A percentile compares a stretch with the other conserved stretches of the same genome.
These are phyloP conservation scores for Cuculus canorus DNA, from an alignment of 2,797 vertebrate genomes.

Conservation along the genomic window DNA sequence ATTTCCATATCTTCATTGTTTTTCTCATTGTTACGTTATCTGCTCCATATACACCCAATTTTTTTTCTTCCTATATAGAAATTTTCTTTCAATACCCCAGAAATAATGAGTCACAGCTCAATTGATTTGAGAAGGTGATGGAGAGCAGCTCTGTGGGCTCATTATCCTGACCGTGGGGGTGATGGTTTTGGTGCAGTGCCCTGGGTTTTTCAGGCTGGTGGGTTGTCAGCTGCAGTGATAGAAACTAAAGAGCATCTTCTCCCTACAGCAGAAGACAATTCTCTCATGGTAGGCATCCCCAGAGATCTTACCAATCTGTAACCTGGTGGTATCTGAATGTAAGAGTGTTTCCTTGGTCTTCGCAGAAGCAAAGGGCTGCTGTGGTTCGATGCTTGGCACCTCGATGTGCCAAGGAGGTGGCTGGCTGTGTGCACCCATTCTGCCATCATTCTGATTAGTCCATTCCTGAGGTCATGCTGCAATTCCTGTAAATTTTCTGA, in stretches of 20 bases:
- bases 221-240: neutral
- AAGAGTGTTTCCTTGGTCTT: neutral
- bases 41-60: neutral
- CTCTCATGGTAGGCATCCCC: neutral
- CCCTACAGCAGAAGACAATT: neutral
- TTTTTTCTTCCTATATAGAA: neutral
- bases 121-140: neutral
- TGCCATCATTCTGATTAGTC: neutral
- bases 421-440: accelerated
- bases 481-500: neutral
- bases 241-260: neutral
- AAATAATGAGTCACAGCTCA: neutral
- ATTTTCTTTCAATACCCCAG: neutral
- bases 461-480: neutral
- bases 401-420: neutral
- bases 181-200: neutral
- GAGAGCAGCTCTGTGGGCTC: neutral
- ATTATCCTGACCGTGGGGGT: accelerated
- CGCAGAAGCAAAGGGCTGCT: neutral
- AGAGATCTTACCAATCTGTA: neutral
- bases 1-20: neutral
- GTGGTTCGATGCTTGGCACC: accelerated
- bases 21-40: neutral
- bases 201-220: accelerated
- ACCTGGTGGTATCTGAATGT: neutral